Evolutionary conservation across 2,888 invertebrate species (phyloP).

Genomic region (Allygus modestus): DNA sequence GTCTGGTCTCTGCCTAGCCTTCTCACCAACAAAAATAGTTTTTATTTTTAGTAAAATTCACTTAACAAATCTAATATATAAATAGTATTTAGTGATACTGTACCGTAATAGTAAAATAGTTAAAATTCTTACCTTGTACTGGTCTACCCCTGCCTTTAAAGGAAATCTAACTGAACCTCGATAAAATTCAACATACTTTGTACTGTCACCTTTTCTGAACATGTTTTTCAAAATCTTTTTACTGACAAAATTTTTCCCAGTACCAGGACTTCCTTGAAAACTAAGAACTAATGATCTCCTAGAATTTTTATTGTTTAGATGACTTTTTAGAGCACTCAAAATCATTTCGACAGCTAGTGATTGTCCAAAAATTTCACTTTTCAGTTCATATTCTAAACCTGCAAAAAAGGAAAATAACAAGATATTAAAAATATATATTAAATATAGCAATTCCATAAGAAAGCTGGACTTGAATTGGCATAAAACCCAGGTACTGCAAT

Average conservation of each 20-base stretch:
- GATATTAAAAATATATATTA: too few species aligned
- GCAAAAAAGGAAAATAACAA: background rate
- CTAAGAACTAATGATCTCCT: slow-evolving; percentile 17
- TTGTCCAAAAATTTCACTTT: slow-evolving; percentile 29
- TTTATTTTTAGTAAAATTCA: too few species aligned
- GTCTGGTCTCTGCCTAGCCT: too few species aligned
- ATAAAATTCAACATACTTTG: slow-evolving; percentile 28
- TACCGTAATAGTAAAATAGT: too few species aligned
- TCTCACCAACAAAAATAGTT: too few species aligned
- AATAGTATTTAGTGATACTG: too few species aligned
- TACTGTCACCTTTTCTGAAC: background rate
- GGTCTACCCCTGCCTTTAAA: background rate
- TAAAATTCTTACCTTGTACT: slow-evolving; percentile 22
- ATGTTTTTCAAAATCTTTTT: slow-evolving; percentile 23
- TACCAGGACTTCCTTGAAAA: slow-evolving; percentile 46
- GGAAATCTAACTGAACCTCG: slow-evolving; percentile 1
- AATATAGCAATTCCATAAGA: too few species aligned
- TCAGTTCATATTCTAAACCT: slow-evolving; percentile 38
- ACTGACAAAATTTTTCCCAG: slow-evolving; percentile 34
- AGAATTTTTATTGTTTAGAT: background rate
- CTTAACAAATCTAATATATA: too few species aligned
- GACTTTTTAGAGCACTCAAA: slow-evolving; percentile 16
- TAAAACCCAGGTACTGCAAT: too few species aligned
- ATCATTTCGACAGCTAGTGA: slow-evolving; percentile 1
- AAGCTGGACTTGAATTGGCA: too few species aligned